phyloP scores from a whole-genome alignment of 2,888 invertebrate species.

The Cryptus armator region DNA sequence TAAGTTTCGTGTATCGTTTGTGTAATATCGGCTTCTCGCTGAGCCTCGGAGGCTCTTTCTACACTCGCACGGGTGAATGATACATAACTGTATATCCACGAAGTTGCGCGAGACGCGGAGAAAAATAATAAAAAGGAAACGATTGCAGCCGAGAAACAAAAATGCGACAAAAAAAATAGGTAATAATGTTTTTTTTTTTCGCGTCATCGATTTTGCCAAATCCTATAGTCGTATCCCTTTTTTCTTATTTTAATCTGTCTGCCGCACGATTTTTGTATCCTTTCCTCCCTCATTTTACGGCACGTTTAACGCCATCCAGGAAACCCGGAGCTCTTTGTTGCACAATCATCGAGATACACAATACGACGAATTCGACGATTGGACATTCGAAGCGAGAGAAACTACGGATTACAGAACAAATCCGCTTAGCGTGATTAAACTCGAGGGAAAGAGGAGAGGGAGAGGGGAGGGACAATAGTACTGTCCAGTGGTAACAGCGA shows the following conservation, averaged over 20 bases:
- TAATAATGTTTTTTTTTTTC: neutral
- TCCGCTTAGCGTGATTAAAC: slow-evolving; percentile 63
- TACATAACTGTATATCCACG: too few species aligned
- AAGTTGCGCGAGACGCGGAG: too few species aligned
- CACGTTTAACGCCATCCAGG: neutral
- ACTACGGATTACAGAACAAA: slow-evolving; percentile 58
- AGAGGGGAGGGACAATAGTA: neutral
- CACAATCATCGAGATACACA: slow-evolving; percentile 43
- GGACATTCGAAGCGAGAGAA: slow-evolving; percentile 22
- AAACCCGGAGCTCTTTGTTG: slow-evolving; percentile 50
- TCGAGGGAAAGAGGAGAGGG: neutral
- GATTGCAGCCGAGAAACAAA: too few species aligned
- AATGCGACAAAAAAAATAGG: too few species aligned
- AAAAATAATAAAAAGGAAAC: too few species aligned
- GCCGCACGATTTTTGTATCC: slow-evolving; percentile 6
- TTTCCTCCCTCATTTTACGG: neutral
- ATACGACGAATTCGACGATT: slow-evolving; percentile 4
- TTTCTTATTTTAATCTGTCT: neutral
- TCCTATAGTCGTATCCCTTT: neutral
- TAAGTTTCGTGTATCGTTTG: slow-evolving; percentile 37
- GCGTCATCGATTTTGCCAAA: neutral
- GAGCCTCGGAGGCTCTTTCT: slow-evolving; percentile 5
- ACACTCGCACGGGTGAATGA: neutral
- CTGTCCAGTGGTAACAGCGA: neutral
- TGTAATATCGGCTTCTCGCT: slow-evolving; percentile 46